These are phyloP conservation scores for Drosophila histrio DNA, from an alignment of 2,888 invertebrate species.

Conservation along the genomic window DNA sequence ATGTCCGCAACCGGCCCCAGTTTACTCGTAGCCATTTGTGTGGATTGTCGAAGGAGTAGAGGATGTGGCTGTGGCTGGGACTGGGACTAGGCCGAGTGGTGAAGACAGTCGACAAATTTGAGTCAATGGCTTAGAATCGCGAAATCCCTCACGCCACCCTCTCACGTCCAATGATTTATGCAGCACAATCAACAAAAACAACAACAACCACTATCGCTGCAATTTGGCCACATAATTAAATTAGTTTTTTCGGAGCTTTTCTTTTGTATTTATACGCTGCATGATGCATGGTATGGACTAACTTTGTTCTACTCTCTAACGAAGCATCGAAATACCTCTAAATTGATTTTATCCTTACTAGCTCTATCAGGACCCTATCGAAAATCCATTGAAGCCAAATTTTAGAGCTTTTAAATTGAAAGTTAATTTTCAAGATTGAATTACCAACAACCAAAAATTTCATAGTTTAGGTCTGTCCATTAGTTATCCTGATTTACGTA, in stretches of 20 bases:
- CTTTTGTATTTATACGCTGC: conserved; percentile 11
- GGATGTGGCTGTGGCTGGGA: neutral
- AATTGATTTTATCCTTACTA: neutral
- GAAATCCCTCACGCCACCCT: conserved; percentile 41
- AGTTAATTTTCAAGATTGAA: conserved; percentile 8
- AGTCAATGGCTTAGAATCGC: conserved; percentile 66
- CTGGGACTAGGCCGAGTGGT: neutral
- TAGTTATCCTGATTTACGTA: neutral
- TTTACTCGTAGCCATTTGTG: conserved; percentile 24
- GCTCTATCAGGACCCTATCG: neutral
- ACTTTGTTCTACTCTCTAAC: neutral
- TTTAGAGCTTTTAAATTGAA: conserved; percentile 6
- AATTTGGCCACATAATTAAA: conserved; percentile 68
- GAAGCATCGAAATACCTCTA: neutral
- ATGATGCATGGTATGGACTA: neutral
- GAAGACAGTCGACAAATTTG: conserved; percentile 56
- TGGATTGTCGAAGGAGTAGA: neutral
- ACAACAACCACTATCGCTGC: conserved; percentile 36
- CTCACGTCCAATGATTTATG: conserved; percentile 49
- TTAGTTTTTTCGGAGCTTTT: conserved; percentile 60
- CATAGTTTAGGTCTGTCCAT: neutral
- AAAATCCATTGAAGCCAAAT: neutral
- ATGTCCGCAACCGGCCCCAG: conserved; percentile 40
- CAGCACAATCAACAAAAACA: conserved; percentile 25
- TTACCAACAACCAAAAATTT: neutral